Percentiles rank a stretch among this genome's conserved stretches.
Conservation (phyloP, 2,113 vertebrate genomes). For the Notarius lentiginosus region DNA sequence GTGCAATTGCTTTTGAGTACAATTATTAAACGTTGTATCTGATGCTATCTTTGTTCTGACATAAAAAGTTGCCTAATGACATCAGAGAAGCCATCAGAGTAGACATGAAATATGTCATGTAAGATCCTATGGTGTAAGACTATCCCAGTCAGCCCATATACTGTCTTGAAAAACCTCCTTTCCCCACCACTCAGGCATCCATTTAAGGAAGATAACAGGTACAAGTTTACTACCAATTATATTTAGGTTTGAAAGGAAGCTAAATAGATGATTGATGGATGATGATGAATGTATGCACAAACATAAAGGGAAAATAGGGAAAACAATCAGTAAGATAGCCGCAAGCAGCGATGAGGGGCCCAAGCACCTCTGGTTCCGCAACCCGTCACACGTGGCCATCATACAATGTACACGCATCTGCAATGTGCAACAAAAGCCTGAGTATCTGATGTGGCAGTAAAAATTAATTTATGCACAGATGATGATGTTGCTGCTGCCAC, state of each 20-base stretch:
- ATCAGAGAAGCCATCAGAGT: not conserved
- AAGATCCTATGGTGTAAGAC: not conserved
- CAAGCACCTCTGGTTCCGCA: too few relatives aligned
- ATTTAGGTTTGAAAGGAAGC: not conserved
- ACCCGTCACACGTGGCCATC: too few relatives aligned
- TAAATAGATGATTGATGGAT: too few relatives aligned
- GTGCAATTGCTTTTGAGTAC: not conserved
- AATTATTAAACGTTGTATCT: conserved; percentile 19
- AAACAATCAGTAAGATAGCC: not conserved
- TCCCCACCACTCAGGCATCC: not conserved
- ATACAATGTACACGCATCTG: too few relatives aligned
- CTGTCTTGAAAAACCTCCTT: not conserved
- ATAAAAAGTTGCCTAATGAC: conserved; percentile 9
- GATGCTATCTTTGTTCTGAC: conserved; percentile 5
- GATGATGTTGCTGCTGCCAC: too few relatives aligned
- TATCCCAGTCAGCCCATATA: not conserved
- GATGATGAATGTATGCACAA: not conserved
- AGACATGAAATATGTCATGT: conserved; percentile 8
- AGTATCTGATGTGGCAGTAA: too few relatives aligned
- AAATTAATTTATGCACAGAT: too few relatives aligned
- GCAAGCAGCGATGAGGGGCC: too few relatives aligned
- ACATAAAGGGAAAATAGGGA: not conserved
- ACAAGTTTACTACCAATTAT: not conserved
- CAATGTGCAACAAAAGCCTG: too few relatives aligned
- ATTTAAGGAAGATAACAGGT: not conserved